These are phyloP conservation scores for Amyelois transitella DNA, from an alignment of 1,140 invertebrate species.

Conservation along the genomic window DNA sequence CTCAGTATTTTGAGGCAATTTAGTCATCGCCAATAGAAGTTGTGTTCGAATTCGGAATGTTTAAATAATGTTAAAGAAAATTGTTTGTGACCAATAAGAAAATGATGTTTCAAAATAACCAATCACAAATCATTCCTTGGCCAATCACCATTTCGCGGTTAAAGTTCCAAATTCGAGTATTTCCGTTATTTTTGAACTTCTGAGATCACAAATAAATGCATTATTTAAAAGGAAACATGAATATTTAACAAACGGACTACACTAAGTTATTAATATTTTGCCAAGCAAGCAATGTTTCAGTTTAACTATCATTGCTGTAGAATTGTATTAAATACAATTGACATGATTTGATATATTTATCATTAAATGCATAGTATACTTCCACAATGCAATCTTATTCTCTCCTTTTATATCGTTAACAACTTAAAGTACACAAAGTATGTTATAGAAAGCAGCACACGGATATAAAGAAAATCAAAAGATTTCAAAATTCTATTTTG, in stretches of 20 bases:
- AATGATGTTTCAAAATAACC: background rate
- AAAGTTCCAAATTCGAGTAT: background rate
- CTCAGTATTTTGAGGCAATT: background rate
- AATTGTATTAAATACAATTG: conserved; percentile 71
- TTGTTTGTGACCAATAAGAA: background rate
- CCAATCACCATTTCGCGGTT: background rate
- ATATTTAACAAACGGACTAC: conserved; percentile 28
- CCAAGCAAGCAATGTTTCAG: conserved; percentile 44
- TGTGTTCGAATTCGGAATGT: background rate
- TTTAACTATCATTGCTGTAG: conserved; percentile 33
- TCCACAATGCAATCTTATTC: conserved; percentile 69
- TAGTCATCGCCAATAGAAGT: background rate
- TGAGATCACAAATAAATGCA: conserved; percentile 72
- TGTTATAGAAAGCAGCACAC: conserved; percentile 39
- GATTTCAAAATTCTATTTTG: background rate
- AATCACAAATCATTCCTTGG: background rate
- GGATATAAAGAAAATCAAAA: conserved; percentile 16
- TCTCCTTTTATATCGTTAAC: conserved; percentile 66
- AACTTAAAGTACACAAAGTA: conserved; percentile 51
- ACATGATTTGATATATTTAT: conserved; percentile 44
- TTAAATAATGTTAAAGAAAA: background rate
- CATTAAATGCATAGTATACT: conserved; percentile 59
- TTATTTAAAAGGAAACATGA: conserved; percentile 39
- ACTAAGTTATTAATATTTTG: conserved; percentile 37
- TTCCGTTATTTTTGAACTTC: conserved; percentile 11